These are phyloP conservation scores for Adoxophyes honmai DNA, from an alignment of 1,140 invertebrate genomes.

Conservation along the genomic window DNA sequence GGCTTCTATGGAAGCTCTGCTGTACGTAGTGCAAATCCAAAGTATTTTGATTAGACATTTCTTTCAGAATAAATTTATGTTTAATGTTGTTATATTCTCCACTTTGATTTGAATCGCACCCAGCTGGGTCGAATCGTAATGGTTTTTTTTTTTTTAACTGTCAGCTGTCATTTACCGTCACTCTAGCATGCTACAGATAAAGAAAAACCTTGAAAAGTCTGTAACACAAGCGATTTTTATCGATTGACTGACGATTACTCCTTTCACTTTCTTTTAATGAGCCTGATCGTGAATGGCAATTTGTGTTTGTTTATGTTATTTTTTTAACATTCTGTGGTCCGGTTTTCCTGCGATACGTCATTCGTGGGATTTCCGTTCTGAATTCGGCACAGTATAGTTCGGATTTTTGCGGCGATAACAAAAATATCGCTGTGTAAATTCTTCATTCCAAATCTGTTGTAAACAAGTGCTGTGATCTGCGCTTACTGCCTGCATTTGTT, in stretches of 20 bases:
- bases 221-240: no score
- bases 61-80: conserved; percentile 25
- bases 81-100: conserved; percentile 14
- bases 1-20: conserved; percentile 77
- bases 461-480: neutral
- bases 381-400: neutral
- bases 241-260: no score
- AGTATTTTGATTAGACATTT: conserved; percentile 63
- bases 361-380: neutral
- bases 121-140: no score
- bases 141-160: neutral
- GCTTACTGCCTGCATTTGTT: neutral
- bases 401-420: neutral
- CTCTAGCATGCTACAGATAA: neutral
- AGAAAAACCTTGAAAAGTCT: no score
- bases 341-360: neutral
- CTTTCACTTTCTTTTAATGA: neutral
- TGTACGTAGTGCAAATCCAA: conserved; percentile 79
- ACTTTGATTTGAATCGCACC: neutral
- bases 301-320: neutral
- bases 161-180: neutral
- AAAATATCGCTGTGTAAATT: neutral
- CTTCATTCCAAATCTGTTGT: neutral
- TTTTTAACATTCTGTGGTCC: conserved; percentile 5
- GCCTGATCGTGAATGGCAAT: neutral